Evolutionary conservation across 2,113 vertebrate species (phyloP).

Genomic region (Centropus bengalensis): DNA sequence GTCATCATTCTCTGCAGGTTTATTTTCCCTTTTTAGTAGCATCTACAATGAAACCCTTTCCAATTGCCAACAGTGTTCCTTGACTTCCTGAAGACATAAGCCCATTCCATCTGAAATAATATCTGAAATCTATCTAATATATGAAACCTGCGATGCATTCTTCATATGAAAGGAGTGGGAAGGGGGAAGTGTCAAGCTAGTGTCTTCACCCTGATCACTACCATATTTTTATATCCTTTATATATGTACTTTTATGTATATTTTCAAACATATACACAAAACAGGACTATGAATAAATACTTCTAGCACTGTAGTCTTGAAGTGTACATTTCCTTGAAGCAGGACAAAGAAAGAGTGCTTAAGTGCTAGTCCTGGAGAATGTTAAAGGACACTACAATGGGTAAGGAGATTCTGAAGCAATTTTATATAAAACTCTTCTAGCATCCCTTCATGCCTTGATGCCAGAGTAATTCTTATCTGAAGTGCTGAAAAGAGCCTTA

Average conservation of each 20-base stretch:
- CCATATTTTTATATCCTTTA: not conserved
- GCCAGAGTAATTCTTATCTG: not conserved
- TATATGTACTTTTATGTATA: too few species aligned
- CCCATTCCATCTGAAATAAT: not conserved
- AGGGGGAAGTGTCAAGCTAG: not conserved
- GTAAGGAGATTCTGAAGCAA: not conserved
- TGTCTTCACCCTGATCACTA: not conserved
- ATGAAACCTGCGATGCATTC: not conserved
- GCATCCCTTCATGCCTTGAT: not conserved
- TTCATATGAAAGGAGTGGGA: not conserved
- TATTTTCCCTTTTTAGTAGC: not conserved
- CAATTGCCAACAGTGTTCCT: not conserved
- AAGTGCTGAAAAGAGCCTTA: not conserved
- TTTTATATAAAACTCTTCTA: not conserved
- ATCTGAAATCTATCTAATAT: not conserved
- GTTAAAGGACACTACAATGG: not conserved
- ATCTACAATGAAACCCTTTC: not conserved
- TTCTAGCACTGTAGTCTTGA: not conserved
- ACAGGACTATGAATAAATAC: not conserved
- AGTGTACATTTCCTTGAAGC: not conserved
- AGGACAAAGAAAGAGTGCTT: not conserved
- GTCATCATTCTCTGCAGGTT: not conserved
- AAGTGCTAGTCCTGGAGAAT: fast-evolving
- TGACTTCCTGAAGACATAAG: not conserved
- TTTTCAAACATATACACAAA: not conserved